These are phyloP conservation scores for Microcebus lehilahytsara DNA, from an alignment of 2,113 vertebrate species.

Conservation along the genomic window DNA sequence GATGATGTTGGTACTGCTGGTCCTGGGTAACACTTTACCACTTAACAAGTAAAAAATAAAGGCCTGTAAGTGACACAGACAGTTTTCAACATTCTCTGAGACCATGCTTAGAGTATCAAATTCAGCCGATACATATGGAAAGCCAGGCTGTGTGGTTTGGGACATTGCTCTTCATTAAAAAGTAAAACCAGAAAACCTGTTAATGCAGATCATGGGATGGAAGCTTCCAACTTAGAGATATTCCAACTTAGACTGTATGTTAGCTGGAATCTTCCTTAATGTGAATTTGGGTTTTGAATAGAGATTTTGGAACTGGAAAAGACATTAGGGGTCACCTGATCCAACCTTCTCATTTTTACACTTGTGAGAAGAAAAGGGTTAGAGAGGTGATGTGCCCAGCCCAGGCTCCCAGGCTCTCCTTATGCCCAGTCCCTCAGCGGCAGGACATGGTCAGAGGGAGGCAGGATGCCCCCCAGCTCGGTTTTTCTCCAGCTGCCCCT, in stretches of 20 bases:
- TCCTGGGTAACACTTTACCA: neutral
- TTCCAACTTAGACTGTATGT: neutral
- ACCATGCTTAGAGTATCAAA: neutral
- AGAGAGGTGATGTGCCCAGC: neutral
- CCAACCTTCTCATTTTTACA: neutral
- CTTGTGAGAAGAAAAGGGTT: neutral
- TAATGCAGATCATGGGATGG: neutral
- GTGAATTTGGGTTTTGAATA: neutral
- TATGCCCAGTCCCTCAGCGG: no score
- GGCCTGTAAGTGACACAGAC: neutral
- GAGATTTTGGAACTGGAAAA: conserved; percentile 6
- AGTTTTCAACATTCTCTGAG: neutral
- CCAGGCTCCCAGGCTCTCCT: neutral
- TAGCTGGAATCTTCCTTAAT: neutral
- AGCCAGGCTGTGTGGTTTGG: neutral
- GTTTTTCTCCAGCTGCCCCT: neutral
- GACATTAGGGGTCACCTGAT: neutral
- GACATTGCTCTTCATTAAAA: neutral
- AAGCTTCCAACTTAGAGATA: neutral
- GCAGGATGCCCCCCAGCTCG: neutral
- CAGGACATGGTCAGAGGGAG: neutral
- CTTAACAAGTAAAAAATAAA: neutral
- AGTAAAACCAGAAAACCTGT: neutral
- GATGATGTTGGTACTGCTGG: neutral
- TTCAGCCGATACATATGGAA: neutral